A percentile compares a stretch with the other conserved stretches of the same genome.
phyloP scores from a whole-genome alignment of 2,888 invertebrate genomes.

The Xylota sylvarum region DNA sequence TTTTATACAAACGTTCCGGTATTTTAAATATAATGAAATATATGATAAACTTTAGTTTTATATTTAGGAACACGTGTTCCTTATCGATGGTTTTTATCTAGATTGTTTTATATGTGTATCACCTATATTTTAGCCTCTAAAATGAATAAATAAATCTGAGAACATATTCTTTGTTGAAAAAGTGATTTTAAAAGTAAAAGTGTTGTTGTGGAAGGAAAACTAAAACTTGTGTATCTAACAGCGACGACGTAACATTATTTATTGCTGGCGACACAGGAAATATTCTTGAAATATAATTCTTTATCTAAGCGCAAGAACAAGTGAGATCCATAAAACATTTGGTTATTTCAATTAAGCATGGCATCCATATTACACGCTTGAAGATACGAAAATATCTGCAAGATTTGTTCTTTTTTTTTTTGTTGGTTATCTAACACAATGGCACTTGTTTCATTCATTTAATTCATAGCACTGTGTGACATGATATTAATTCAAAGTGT shows the following conservation, averaged over 20 bases:
- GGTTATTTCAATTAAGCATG: conserved; percentile 66
- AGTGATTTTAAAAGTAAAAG: conserved; percentile 12
- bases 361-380: conserved; percentile 42
- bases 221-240: conserved; percentile 6
- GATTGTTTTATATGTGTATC: conserved; percentile 1
- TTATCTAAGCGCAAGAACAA: conserved; percentile 39
- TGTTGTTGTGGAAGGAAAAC: not conserved
- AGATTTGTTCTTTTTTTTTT: conserved; percentile 11
- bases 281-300: conserved; percentile 46
- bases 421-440: conserved; percentile 62
- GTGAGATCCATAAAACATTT: conserved; percentile 64
- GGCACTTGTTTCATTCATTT: conserved; percentile 75
- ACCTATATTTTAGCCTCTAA: conserved; percentile 5
- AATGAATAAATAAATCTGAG: conserved; percentile 2
- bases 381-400: conserved; percentile 47
- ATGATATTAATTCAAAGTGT: conserved; percentile 68
- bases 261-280: conserved; percentile 54
- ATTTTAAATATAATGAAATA: not conserved
- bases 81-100: conserved; percentile 9
- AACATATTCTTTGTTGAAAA: not conserved
- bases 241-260: conserved; percentile 31
- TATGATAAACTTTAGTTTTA: not conserved
- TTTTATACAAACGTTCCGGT: conserved; percentile 8
- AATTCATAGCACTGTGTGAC: conserved; percentile 42
- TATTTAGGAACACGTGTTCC: conserved; percentile 19